These are phyloP conservation scores for Drosophila buzzatii DNA, from an alignment of 2,888 invertebrate species.

Conservation along the genomic window DNA sequence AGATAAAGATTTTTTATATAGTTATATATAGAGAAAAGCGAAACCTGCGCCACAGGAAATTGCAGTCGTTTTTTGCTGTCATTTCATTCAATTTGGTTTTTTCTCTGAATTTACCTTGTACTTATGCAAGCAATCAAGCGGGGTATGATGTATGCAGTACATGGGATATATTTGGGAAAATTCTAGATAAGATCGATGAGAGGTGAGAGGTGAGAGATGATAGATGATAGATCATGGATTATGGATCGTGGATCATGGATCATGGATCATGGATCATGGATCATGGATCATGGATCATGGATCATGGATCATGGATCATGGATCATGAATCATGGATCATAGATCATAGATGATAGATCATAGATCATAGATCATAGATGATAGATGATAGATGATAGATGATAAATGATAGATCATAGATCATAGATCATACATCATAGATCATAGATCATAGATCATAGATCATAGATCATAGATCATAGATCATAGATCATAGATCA, in stretches of 20 bases:
- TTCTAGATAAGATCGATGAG: not conserved
- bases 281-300: no score
- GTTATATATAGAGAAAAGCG: constrained; percentile 25
- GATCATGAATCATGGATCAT: no score
- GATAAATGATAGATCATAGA: not conserved
- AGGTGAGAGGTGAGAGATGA: not conserved
- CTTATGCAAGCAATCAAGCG: not conserved
- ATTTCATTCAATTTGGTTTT: constrained; percentile 11
- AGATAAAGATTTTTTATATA: constrained; percentile 10
- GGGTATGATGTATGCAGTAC: not conserved
- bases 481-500: not conserved
- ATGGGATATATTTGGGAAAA: not conserved
- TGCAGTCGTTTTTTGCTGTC: constrained; percentile 44
- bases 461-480: not conserved
- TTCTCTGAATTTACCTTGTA: constrained; percentile 19
- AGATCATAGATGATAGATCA: not conserved
- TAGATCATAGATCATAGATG: not conserved
- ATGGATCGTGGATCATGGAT: no score
- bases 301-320: no score
- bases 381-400: not conserved
- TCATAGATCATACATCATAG: not conserved
- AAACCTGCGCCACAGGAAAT: constrained; percentile 60
- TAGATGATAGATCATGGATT: no score
- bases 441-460: not conserved
- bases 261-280: no score